Conservation (phyloP, 2,888 invertebrate genomes). For the Lepas anatifera region DNA sequence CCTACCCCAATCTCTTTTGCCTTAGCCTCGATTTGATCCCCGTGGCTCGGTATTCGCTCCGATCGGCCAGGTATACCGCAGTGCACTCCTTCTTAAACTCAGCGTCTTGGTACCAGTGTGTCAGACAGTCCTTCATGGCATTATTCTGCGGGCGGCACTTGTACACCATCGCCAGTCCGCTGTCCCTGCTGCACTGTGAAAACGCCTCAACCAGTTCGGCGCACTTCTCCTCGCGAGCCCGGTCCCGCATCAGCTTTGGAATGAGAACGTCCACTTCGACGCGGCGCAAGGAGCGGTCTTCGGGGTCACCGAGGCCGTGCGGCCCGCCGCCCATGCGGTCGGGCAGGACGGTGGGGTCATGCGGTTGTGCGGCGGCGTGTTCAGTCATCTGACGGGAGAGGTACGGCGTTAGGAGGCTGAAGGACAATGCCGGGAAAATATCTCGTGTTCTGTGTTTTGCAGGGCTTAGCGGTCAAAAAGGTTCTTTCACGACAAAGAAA, state of each 20-base stretch:
- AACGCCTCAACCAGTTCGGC: conserved; percentile 51
- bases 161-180: conserved; percentile 54
- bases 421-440: too few species aligned
- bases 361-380: too few species aligned
- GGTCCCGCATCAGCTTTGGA: conserved; percentile 75
- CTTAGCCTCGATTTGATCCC: conserved; percentile 37
- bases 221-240: conserved; percentile 68
- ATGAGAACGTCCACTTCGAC: conserved; percentile 81
- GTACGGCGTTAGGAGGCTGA: too few species aligned
- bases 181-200: conserved; percentile 54
- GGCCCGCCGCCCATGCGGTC: background rate
- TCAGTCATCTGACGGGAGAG: too few species aligned
- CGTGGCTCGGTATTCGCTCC: conserved; percentile 67
- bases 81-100: conserved; percentile 59
- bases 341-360: too few species aligned
- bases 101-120: conserved; percentile 62
- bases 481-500: too few species aligned
- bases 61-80: conserved; percentile 64
- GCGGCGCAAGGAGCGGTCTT: conserved; percentile 66
- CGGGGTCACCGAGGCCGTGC: conserved; percentile 54
- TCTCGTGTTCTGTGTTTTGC: too few species aligned
- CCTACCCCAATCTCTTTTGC: too few species aligned
- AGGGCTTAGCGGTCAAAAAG: too few species aligned
- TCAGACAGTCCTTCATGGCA: conserved; percentile 54
- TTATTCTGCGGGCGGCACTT: conserved; percentile 61